These are phyloP conservation scores for Xylota sylvarum DNA, from an alignment of 2,888 invertebrate species.

Conservation along the genomic window DNA sequence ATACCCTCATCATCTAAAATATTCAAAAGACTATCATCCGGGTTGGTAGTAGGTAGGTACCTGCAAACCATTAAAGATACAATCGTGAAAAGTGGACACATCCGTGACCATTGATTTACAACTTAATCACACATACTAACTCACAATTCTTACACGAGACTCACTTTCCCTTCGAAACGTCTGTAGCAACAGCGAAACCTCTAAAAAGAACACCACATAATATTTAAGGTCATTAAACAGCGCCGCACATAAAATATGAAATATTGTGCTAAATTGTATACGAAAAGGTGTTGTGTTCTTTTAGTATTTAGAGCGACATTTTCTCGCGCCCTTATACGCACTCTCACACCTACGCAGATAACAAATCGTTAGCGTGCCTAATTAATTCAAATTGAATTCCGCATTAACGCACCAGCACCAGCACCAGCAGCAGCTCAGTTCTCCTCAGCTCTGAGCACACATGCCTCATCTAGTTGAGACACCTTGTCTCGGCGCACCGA, in stretches of 20 bases:
- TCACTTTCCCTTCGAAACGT: constrained; percentile 22
- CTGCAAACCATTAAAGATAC: constrained; percentile 32
- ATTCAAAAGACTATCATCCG: too few species aligned
- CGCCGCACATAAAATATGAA: constrained; percentile 69
- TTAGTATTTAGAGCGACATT: constrained; percentile 39
- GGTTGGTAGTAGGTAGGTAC: background rate
- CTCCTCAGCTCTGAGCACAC: constrained; percentile 5
- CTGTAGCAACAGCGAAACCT: constrained; percentile 5
- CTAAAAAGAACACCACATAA: constrained; percentile 42
- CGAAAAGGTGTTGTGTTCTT: constrained; percentile 50
- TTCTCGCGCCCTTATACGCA: constrained; percentile 48
- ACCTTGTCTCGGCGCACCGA: constrained; percentile 19
- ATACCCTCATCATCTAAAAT: too few species aligned
- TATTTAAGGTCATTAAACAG: constrained; percentile 60
- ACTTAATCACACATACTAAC: constrained; percentile 48
- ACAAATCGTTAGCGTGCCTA: constrained; percentile 67
- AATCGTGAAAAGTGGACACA: constrained; percentile 56
- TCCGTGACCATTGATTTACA: constrained; percentile 71
- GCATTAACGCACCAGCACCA: constrained; percentile 54
- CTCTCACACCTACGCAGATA: constrained; percentile 38
- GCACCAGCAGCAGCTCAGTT: background rate
- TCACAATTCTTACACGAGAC: constrained; percentile 23
- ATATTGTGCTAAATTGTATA: constrained; percentile 74
- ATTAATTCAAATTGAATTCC: constrained; percentile 74
- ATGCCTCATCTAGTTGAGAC: constrained; percentile 29